Base-by-base conservation (phyloP, 2,113 vertebrate genomes). In the Mesitornis unicolor region DNA sequence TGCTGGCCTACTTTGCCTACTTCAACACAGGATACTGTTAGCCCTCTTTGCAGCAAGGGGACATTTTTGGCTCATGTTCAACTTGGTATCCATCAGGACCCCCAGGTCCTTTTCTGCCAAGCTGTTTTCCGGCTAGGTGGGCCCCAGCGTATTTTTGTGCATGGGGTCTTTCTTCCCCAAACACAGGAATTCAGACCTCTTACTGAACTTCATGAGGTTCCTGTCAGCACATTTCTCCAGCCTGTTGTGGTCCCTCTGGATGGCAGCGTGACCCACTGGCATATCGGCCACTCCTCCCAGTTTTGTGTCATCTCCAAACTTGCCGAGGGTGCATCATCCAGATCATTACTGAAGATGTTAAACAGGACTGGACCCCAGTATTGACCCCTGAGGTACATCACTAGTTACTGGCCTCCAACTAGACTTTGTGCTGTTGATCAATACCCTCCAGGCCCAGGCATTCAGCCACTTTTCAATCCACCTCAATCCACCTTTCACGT, bases 31-130 rank as follows among this genome's bases (percentile, higher is more conserved):
- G 10, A 14, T 16, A 18, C 56, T 3, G 1, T 63, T 68, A 90
- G 42, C 13, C 24, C 33, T 56, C 29, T 90, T 48, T 45, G 22
- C 4, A 8, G 29, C 59, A 84, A 47, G 45, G 24, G 13, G 47
- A 56, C 17, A 2, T 47, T 43, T 33, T 6, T 84, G 68, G 25
- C n/a, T 67, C 16, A 7, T 29, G 25, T 38, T 91, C 53, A 36
- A 6, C 63, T 54, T 0, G 0, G 12, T 87, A 35, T 36, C 59
- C 2, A 1, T 36, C 63, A n/a, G 53, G 35, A 76, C 28, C 19
- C n/a, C 22, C 51, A 47, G 25, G 9, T 87, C 15, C 33, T 76
- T 93, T 84, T 51, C 63, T 77, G 35, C 16, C 67, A 33, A 67
- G 28, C n/a, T 83, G 61, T 36, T 71, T 87, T 76, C 63, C 77